These are phyloP conservation scores for Drosophila mayri DNA, from an alignment of 1,140 invertebrate species.

Conservation along the genomic window DNA sequence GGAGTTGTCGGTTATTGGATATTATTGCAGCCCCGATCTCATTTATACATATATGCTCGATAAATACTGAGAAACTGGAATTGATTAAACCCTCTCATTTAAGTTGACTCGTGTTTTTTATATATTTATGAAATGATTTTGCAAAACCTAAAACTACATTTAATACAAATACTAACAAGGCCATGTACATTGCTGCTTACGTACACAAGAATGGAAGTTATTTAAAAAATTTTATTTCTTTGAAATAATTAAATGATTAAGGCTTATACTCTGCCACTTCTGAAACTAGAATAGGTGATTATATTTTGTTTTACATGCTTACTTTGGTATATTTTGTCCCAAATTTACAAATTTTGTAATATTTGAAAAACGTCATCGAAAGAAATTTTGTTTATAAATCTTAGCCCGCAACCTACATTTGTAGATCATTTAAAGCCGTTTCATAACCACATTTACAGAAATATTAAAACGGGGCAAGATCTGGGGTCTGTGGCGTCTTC, in stretches of 20 bases:
- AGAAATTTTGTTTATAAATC: too few relatives aligned
- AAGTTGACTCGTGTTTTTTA: too few relatives aligned
- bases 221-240: background rate
- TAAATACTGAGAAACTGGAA: constrained; percentile 15
- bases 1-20: constrained; percentile 22
- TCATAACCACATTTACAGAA: background rate
- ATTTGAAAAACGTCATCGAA: too few relatives aligned
- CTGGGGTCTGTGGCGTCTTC: background rate
- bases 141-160: background rate
- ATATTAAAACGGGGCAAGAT: background rate
- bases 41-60: background rate
- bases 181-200: too few relatives aligned
- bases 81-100: constrained; percentile 1
- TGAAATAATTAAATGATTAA: too few relatives aligned
- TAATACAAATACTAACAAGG: background rate
- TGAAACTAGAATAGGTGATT: background rate
- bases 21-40: constrained; percentile 10
- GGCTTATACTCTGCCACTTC: background rate
- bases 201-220: too few relatives aligned
- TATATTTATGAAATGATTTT: background rate
- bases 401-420: background rate
- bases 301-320: too few relatives aligned
- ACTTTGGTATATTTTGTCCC: too few relatives aligned
- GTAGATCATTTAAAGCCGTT: background rate
- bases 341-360: too few relatives aligned